A percentile compares a stretch with the other conserved stretches of the same genome.
Evolutionary conservation across 2,797 vertebrate species (phyloP).

Genomic region (Sebastes iracundus): DNA sequence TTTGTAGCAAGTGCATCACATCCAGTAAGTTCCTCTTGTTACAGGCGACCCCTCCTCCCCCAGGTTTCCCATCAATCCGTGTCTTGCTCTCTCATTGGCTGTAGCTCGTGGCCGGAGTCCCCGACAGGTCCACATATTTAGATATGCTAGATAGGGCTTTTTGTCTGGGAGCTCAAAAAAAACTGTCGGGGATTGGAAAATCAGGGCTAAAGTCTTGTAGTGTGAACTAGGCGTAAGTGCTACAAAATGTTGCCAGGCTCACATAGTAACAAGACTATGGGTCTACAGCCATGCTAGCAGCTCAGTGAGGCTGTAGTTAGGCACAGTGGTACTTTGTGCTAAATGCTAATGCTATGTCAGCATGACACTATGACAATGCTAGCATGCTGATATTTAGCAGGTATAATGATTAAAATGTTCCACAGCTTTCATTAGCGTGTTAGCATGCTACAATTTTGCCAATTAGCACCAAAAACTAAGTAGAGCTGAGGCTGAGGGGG

Average conservation of each 20-base stretch:
- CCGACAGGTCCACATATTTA: too few relatives aligned
- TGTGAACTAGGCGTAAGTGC: too few relatives aligned
- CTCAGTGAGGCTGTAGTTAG: not conserved
- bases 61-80: too few relatives aligned
- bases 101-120: too few relatives aligned
- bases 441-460: not conserved
- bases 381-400: not conserved
- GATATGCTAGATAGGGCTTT: too few relatives aligned
- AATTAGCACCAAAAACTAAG: not conserved
- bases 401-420: not conserved
- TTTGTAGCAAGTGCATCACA: too few relatives aligned
- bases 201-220: too few relatives aligned
- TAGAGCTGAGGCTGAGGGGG: not conserved
- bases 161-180: too few relatives aligned
- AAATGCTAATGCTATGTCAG: not conserved
- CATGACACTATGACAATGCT: not conserved
- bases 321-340: not conserved
- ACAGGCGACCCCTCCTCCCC: too few relatives aligned
- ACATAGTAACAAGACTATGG: not conserved
- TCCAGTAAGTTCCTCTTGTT: too few relatives aligned
- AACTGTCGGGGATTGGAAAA: too few relatives aligned
- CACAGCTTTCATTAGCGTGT: not conserved
- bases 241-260: not conserved
- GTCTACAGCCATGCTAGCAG: not conserved
- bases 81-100: too few relatives aligned